Evolutionary conservation across 1,140 invertebrate genomes (phyloP), one percentile per base, ranked within the genome.

Genomic region (Procambarus virginalis): DNA sequence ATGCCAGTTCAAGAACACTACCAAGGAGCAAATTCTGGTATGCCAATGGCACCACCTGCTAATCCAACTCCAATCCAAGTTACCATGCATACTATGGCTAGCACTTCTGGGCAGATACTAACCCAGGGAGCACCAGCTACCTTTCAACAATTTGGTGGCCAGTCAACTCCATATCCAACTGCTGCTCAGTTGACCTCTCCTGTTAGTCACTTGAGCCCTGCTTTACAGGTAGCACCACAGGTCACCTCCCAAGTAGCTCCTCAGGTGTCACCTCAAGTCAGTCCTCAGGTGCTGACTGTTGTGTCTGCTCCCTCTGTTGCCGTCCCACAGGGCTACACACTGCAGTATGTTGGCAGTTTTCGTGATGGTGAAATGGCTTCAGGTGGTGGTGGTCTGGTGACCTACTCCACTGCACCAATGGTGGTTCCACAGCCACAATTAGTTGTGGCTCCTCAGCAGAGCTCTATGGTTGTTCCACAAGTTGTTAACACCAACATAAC

Each of bases 401-500:
- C 92, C 10, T 92, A 91, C 58, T 90, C 90, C 55, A 81, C 86
- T 45, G 82, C 89, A n/a, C 85, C 89, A 17, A 70, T 91, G 17
- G 92, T 92, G 48, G 90, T 92, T 51, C 87, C 86, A 45, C 91
- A 90, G 73, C 86, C 91, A 46, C 90, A 86, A 48, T 80, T 91
- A 51, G 90, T 91, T 2, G 76, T 91, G 58, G 89, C 90, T 17
- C 90, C 90, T 48, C 90, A 90, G 77, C 89, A 87, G 14, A 82
- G 80, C 58, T 84, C 90, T 83, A 86, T 92, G 20, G 87, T 92
- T 46, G 77, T 92, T 9, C 92, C 92, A 58, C 90, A 91, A 73
- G 82, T 92, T 45, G 92, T 92, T n/a, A 92, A 91, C 73, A 89
- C 92, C 22, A 92, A 92, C 78, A 92, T 92, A 49, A 91, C 92